These are phyloP conservation scores for Acleris laterana DNA, from an alignment of 2,888 invertebrate genomes.

Conservation along the genomic window DNA sequence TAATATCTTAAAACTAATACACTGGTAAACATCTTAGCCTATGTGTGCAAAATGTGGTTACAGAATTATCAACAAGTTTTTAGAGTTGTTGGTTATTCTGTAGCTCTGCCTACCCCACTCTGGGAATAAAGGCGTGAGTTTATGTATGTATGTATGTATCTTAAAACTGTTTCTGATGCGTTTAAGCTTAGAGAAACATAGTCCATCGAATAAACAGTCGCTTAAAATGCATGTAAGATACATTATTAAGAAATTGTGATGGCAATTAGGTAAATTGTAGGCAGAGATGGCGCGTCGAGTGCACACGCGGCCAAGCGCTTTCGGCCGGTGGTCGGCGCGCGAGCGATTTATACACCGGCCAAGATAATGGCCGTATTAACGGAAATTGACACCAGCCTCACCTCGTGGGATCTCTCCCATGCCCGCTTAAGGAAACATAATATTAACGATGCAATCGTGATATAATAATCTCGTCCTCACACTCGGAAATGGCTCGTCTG, in stretches of 20 bases:
- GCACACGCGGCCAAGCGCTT: slow-evolving; percentile 3
- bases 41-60: too few species aligned
- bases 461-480: slow-evolving; percentile 73
- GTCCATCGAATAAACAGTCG: slow-evolving; percentile 5
- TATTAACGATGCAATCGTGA: slow-evolving; percentile 74
- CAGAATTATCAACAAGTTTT: too few species aligned
- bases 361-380: slow-evolving; percentile 76
- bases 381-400: slow-evolving; percentile 76
- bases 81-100: too few species aligned
- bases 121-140: too few species aligned
- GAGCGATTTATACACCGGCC: slow-evolving; percentile 73
- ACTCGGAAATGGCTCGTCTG: slow-evolving; percentile 64
- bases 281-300: slow-evolving; percentile 12
- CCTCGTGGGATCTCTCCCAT: slow-evolving; percentile 57
- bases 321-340: slow-evolving; percentile 57
- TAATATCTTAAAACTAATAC: too few species aligned
- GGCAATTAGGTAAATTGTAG: slow-evolving; percentile 22
- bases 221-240: slow-evolving; percentile 20
- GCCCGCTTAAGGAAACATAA: slow-evolving; percentile 74
- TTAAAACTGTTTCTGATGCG: neutral
- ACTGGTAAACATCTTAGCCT: too few species aligned
- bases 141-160: too few species aligned
- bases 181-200: neutral
- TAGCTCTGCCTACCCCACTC: too few species aligned
- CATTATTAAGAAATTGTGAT: slow-evolving; percentile 14